Conservation (phyloP, 2,888 invertebrate species). For the Strigamia crassipes region DNA sequence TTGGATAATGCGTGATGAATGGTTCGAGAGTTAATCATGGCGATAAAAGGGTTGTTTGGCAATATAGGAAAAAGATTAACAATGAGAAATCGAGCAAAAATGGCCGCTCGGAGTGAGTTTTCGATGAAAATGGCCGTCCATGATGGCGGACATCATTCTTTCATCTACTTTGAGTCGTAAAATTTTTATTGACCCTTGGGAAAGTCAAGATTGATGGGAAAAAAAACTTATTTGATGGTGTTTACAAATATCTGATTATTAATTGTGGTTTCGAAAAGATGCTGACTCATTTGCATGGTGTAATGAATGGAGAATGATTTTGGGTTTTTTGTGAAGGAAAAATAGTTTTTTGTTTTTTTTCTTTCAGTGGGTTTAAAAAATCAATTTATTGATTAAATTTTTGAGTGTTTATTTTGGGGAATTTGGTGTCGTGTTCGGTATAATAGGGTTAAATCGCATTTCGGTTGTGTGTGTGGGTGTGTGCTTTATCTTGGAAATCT, state of each 20-base stretch:
- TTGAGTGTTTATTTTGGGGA: background rate
- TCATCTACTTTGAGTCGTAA: background rate
- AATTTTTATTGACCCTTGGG: background rate
- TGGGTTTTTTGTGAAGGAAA: background rate
- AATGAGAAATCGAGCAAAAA: too few relatives aligned
- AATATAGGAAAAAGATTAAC: background rate
- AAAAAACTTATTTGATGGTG: too few relatives aligned
- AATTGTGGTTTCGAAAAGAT: background rate
- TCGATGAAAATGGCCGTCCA: too few relatives aligned
- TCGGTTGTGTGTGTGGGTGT: background rate
- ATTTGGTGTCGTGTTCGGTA: too few relatives aligned
- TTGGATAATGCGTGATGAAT: background rate
- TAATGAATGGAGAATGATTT: background rate
- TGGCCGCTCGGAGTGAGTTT: too few relatives aligned
- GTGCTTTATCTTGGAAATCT: slow-evolving; percentile 8
- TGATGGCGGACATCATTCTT: too few relatives aligned
- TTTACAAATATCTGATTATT: background rate
- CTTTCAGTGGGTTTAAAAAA: background rate
- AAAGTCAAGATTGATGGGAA: too few relatives aligned
- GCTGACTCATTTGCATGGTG: slow-evolving; percentile 13
- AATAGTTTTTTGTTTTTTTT: background rate
- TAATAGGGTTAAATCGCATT: background rate
- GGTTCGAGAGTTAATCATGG: background rate
- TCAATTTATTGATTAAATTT: background rate
- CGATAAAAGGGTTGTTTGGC: background rate